phyloP scores from a whole-genome alignment of 2,113 vertebrate genomes.

The Psettodes erumei region DNA sequence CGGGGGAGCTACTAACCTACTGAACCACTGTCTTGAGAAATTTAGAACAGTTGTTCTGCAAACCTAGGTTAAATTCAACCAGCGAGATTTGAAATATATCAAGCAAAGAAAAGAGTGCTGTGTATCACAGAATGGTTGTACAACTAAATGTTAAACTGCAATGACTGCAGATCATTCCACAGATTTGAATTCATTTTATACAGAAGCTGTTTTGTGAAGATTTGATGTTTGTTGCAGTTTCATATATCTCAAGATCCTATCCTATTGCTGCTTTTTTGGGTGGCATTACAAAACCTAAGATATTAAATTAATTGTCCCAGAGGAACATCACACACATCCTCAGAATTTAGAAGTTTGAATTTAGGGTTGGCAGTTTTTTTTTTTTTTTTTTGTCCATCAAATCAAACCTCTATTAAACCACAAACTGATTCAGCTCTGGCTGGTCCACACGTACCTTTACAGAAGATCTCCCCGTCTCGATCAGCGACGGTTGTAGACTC shows the following conservation, averaged over 20 bases:
- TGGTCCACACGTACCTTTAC: slow-evolving; percentile 87
- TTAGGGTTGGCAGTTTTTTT: no score
- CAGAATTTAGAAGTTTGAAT: neutral
- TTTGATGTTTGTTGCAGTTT: neutral
- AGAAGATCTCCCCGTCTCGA: slow-evolving; percentile 96
- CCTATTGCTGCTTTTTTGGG: neutral
- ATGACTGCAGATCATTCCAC: neutral
- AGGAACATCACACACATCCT: neutral
- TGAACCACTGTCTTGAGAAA: neutral
- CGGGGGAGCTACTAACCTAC: neutral
- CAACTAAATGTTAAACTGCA: neutral
- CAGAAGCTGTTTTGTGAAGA: neutral
- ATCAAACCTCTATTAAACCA: neutral
- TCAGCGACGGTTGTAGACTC: slow-evolving; percentile 97
- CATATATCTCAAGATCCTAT: no score
- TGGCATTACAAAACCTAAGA: neutral
- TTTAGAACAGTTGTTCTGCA: neutral
- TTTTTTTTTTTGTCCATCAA: neutral
- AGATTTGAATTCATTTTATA: neutral
- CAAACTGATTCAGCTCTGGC: neutral
- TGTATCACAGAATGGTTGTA: neutral
- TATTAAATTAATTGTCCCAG: neutral
- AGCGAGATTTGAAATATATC: neutral
- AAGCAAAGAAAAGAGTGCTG: neutral
- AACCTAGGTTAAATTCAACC: neutral